These are phyloP conservation scores for Nymphalis io DNA, from an alignment of 1,140 invertebrate species.

Conservation along the genomic window DNA sequence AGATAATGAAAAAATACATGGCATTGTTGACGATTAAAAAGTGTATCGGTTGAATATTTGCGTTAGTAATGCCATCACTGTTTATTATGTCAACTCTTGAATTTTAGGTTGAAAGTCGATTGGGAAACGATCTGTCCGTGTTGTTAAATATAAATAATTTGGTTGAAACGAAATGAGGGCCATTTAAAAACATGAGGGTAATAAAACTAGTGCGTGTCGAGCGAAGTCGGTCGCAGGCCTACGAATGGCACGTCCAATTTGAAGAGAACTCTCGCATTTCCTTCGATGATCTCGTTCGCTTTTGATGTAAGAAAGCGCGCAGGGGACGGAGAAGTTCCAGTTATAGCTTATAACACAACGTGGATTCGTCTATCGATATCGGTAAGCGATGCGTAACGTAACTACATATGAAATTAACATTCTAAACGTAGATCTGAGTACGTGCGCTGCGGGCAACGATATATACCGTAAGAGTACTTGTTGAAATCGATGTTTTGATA, in stretches of 20 bases:
- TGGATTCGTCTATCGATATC: constrained; percentile 59
- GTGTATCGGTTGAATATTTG: constrained; percentile 43
- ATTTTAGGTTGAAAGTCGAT: constrained; percentile 77
- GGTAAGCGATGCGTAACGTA: constrained; percentile 57
- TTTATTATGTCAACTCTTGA: constrained; percentile 73
- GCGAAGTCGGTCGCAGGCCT: constrained; percentile 70
- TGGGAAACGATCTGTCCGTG: constrained; percentile 77
- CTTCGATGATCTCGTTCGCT: constrained; percentile 32
- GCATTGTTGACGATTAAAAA: constrained; percentile 13
- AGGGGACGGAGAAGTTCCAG: constrained; percentile 45
- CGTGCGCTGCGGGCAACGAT: constrained; percentile 70
- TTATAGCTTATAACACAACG: constrained; percentile 47
- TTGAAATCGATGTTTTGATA: constrained; percentile 60
- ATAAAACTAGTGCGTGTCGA: constrained; percentile 80
- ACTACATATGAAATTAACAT: constrained; percentile 68
- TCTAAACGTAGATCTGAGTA: constrained; percentile 67
- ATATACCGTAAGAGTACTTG: constrained; percentile 45
- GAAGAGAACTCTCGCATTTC: constrained; percentile 36
- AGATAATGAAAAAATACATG: neutral
- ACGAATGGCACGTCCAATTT: constrained; percentile 42
- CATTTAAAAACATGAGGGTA: constrained; percentile 81
- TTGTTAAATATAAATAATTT: constrained; percentile 81
- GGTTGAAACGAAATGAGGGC: constrained; percentile 78
- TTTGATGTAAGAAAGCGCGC: constrained; percentile 35
- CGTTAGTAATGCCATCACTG: constrained; percentile 51